Percentiles rank a stretch among this genome's conserved stretches.
Conservation (phyloP, 2,797 vertebrate species). For the Denticeps clupeoides region DNA sequence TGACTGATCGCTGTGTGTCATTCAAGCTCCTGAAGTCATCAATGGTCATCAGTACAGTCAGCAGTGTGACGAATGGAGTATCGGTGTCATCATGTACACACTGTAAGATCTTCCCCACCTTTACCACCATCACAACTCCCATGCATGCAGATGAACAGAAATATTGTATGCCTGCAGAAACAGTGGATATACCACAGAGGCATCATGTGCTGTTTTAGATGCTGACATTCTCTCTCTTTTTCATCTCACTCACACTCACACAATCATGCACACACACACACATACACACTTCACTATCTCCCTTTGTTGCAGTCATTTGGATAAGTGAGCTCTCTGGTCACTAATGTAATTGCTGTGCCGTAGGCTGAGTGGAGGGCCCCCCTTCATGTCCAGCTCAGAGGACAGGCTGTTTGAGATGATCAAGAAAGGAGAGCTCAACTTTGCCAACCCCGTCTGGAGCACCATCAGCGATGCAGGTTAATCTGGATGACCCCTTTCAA, state of each 20-base stretch:
- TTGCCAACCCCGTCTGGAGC: constrained; percentile 55
- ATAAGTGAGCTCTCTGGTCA: constrained; percentile 2
- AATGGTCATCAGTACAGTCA: constrained; percentile 72
- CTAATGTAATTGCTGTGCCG: neutral
- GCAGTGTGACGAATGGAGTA: constrained; percentile 83
- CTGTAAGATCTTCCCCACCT: constrained; percentile 61
- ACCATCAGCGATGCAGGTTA: constrained; percentile 59
- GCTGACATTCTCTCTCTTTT: neutral
- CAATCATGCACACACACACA: neutral
- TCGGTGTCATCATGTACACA: constrained; percentile 83
- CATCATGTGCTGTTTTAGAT: neutral
- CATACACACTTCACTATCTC: neutral
- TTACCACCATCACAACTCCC: neutral
- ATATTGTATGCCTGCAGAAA: neutral
- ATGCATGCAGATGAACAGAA: constrained; percentile 7
- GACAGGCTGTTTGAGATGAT: constrained; percentile 65
- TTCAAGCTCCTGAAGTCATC: constrained; percentile 80
- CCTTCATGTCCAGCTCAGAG: constrained; percentile 63
- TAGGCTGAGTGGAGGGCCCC: constrained; percentile 70
- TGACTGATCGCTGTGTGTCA: constrained; percentile 17
- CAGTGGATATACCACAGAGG: constrained; percentile 4
- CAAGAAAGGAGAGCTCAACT: constrained; percentile 55
- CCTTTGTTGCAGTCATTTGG: constrained; percentile 1
- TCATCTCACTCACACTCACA: constrained; percentile 3
- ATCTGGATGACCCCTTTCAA: constrained; percentile 4